Conservation (phyloP, 2,888 invertebrate species). For the Lucinisca nassula region DNA sequence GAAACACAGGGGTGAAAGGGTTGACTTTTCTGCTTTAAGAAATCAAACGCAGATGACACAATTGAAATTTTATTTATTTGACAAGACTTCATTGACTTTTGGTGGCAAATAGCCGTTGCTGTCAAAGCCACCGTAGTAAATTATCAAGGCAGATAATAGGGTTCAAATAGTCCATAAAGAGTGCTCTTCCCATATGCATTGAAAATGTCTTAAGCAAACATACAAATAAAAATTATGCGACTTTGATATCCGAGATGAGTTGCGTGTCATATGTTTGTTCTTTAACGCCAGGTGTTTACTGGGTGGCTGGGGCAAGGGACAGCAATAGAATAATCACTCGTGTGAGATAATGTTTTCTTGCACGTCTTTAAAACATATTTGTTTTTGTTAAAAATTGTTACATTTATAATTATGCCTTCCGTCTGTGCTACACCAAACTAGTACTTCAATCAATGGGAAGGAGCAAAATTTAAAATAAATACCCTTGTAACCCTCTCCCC, state of each 20-base stretch:
- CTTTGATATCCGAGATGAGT: neutral
- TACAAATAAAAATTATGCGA: neutral
- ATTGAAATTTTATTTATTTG: constrained; percentile 13
- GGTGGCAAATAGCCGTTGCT: neutral
- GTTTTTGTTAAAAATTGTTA: no score
- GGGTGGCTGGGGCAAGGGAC: no score
- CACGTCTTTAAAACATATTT: no score
- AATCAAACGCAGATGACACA: constrained; percentile 1
- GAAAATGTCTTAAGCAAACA: neutral
- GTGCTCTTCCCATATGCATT: neutral
- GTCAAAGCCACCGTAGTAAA: neutral
- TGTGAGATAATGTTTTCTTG: no score
- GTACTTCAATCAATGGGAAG: no score
- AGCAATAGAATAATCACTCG: no score
- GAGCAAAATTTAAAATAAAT: no score
- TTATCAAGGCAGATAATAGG: constrained; percentile 5
- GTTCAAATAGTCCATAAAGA: constrained; percentile 10
- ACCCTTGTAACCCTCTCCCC: no score
- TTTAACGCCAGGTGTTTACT: neutral
- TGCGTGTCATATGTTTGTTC: neutral
- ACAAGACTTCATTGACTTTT: neutral
- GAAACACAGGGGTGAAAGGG: no score
- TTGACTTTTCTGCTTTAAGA: neutral
- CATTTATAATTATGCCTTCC: no score
- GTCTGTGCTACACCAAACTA: no score